Percentiles rank a stretch among this genome's conserved stretches.
These are phyloP conservation scores for Anabacerthia variegaticeps DNA, from an alignment of 2,797 vertebrate genomes.

Conservation along the genomic window DNA sequence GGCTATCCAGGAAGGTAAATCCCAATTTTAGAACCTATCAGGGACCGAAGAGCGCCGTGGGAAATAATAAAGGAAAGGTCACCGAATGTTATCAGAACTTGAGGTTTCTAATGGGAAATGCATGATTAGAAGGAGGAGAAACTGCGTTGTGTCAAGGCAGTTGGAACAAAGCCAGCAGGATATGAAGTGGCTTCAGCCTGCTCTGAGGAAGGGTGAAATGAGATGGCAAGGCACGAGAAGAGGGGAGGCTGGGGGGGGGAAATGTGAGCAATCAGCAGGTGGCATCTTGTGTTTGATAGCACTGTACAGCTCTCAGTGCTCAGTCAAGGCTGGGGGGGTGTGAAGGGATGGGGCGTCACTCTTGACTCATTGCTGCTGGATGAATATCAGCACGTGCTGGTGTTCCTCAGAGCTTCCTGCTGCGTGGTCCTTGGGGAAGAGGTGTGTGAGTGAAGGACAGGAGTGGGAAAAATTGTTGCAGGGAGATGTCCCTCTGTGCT, in stretches of 20 bases:
- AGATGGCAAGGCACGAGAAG: neutral
- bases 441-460: neutral
- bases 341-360: neutral
- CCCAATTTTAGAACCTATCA: slow-evolving; percentile 46
- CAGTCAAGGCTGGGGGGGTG: accelerated
- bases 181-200: neutral
- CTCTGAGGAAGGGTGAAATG: neutral
- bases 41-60: neutral
- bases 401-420: neutral
- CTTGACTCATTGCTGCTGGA: neutral
- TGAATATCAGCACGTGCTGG: accelerated
- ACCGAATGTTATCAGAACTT: slow-evolving; percentile 21
- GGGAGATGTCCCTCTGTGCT: neutral
- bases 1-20: slow-evolving; percentile 67
- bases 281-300: neutral
- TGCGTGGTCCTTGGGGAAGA: neutral
- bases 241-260: neutral
- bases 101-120: slow-evolving; percentile 30
- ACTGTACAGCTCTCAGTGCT: neutral
- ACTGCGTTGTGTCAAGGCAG: slow-evolving; percentile 10
- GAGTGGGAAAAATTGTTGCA: neutral
- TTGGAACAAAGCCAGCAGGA: slow-evolving; percentile 2
- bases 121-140: neutral
- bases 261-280: neutral
- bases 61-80: slow-evolving; percentile 64